Base-by-base conservation (phyloP, 2,113 vertebrate genomes). In the Macquaria australasica region DNA sequence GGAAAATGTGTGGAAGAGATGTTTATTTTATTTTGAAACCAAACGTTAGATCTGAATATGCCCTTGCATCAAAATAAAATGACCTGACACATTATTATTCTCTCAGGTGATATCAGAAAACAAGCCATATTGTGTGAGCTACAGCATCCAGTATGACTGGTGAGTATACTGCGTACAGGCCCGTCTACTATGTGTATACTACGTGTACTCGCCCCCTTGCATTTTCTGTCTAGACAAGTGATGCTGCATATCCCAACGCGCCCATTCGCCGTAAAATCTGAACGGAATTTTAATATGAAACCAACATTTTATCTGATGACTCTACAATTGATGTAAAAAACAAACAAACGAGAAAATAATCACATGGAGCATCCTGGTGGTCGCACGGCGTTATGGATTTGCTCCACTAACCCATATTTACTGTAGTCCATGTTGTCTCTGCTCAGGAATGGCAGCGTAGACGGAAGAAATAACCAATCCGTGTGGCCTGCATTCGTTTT, bases 361-460 rank as follows among this genome's bases (percentile, higher is more conserved):
- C 69, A 3, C 75, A 78, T n/a, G 62, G 60, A 2, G 63, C 70
- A 70, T 82, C 15, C 53, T 62, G 76, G 73, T 73, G 83, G 87
- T 87, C 68, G 67, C 68, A 63, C 53, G 71, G 83, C 15, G 79
- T 73, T 31, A 56, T 74, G 68, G 81, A 69, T 90, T 76, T 93
- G 94, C 89, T 94, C 94, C 87, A 95, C 93, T 93, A 93, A 94
- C 92, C 93, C 84, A 94, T 73, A 93, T 93, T 90, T 81, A 59
- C 77, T 28, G 39, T 10, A 28, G 77, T 15, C 21, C 73, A 45
- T 63, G 86, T 55, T 87, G 82, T 45, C 45, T 37, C 34, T 67
- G 80, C 63, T 1, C 28, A 62, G 82, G 71, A 79, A 87, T 73
- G 84, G 74, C 76, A 78, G 56, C 63, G n/a, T 67, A 53, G 55